Evolutionary conservation across 2,888 invertebrate genomes (phyloP), one percentile per base, ranked within the genome.

Genomic region (Polydrusus tereticollis): DNA sequence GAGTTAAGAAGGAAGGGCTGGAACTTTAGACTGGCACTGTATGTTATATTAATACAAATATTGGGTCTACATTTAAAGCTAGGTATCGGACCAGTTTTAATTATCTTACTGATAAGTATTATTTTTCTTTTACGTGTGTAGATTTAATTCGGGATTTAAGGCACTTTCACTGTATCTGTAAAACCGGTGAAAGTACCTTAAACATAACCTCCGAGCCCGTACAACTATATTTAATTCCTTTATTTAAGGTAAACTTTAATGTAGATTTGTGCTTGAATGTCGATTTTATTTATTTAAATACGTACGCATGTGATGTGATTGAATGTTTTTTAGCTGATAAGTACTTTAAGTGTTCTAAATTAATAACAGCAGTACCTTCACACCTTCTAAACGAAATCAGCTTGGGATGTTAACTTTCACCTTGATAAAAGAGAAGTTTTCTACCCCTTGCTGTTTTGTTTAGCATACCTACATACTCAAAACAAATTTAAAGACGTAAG

Each of bases 201-300:
- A 59, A 26, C 26, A 43, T 43, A 76, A 58, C 45, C 47, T 64
- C 59, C 67, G 67, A 68, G 60, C 65, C 47, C 59, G 76, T 77
- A 77, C 72, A 77, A 76, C 52, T 72, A 69, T 69, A 62, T 74
- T 69, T 71, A 74, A 69, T 74, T 70, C 64, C 68, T 71, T 69
- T 62, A 68, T 55, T 65, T 58, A 71, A 69, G 58, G 57, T 59
- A 45, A 64, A 52, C 38, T 70, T 50, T 63, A 55, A n/a, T 33
- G 38, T 73, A 52, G 52, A 64, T 64, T 60, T 74, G 58, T 69
- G 73, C 57, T 66, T 76, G 76, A 73, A 73, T 77, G 77, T 67
- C n/a, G n/a, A n/a, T 73, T 70, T 73, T 78, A 79, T 78, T 78
- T 77, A 78, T 77, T 78, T 73, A 77, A 76, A 75, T 74, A 71